Base-by-base conservation (phyloP, 2,113 vertebrate genomes). In the Cichladusa arquata region DNA sequence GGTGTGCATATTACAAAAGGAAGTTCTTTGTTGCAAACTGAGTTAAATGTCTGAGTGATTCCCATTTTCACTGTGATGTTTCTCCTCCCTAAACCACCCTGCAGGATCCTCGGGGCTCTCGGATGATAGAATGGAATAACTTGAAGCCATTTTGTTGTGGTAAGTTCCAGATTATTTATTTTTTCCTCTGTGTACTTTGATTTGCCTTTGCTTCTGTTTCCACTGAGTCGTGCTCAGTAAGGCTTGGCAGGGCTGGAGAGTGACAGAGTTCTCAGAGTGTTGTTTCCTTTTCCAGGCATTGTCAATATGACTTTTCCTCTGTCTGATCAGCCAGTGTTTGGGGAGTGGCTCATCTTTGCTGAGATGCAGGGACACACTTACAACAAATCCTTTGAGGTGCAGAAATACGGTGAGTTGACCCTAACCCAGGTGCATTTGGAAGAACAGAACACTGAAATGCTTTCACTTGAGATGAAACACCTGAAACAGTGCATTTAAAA, bases 331-430 rank as follows among this genome's bases (percentile, higher is more conserved):
- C 99, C 99, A 0, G 98, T 99, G 88, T 98, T 99, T 81, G 99
- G 99, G 36, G 98, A 99, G 42, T 99, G 99, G 99, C 94, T 98
- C 54, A 90, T 99, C 95, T 99, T 99, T 91, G 98, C 98, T 23
- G 98, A 99, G 82, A 98, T 98, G 97, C 99, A 99, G 94, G 98
- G 98, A 19, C 98, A 99, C 94, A 97, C 98, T 2, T 99, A 99
- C 96, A 99, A 99, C 98, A 99, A 98, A 92, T 99, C 99, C 8
- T 99, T 99, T 92, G 98, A 99, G 93, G 99, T 99, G 48, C 99
- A 99, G 96, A 99, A 99, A 97, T 99, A 99, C 6, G 98, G 99
- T 99, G 95, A 99, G 98, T 95, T 31, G 19, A 6, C 14, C 12
- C 5, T 8, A 38, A 56, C 22, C 38, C 28, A 4, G 28, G 28